A percentile compares a stretch with the other conserved stretches of the same genome.
Conservation (phyloP, 1,140 invertebrate species). For the Cyclina sinensis region DNA sequence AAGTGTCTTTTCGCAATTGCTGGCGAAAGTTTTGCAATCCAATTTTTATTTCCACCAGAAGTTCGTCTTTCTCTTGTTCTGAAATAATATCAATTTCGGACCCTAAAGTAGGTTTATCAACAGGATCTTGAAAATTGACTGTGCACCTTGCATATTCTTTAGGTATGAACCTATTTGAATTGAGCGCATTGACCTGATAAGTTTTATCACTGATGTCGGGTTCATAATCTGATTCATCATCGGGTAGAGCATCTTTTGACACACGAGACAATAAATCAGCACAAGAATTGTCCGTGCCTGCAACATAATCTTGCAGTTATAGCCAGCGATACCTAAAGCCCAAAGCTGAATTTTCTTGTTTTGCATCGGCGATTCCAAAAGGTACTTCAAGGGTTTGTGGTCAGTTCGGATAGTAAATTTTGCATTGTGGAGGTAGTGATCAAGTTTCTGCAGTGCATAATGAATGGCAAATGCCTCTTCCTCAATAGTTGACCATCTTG, state of each 20-base stretch:
- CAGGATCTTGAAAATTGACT: not conserved
- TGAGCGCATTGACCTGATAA: constrained; percentile 51
- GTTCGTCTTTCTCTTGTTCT: constrained; percentile 56
- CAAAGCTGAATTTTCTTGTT: constrained; percentile 73
- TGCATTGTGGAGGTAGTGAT: constrained; percentile 74
- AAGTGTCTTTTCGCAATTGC: not conserved
- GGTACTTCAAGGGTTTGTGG: not conserved
- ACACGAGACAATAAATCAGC: constrained; percentile 71
- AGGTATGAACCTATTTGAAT: constrained; percentile 64
- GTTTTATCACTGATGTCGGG: constrained; percentile 62
- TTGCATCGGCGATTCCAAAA: constrained; percentile 62
- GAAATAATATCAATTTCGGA: not conserved
- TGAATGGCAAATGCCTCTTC: constrained; percentile 76
- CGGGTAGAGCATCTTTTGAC: not conserved
- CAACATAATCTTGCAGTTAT: constrained; percentile 69
- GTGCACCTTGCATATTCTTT: constrained; percentile 37
- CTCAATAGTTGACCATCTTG: constrained; percentile 68
- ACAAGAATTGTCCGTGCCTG: constrained; percentile 61
- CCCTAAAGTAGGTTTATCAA: not conserved
- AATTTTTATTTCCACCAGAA: constrained; percentile 3
- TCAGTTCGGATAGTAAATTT: constrained; percentile 73
- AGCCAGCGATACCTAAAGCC: constrained; percentile 62
- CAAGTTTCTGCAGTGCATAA: constrained; percentile 75
- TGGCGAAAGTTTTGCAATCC: not conserved
- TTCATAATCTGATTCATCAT: not conserved